phyloP scores from a whole-genome alignment of 2,113 vertebrate genomes.

The Hyla sarda region DNA sequence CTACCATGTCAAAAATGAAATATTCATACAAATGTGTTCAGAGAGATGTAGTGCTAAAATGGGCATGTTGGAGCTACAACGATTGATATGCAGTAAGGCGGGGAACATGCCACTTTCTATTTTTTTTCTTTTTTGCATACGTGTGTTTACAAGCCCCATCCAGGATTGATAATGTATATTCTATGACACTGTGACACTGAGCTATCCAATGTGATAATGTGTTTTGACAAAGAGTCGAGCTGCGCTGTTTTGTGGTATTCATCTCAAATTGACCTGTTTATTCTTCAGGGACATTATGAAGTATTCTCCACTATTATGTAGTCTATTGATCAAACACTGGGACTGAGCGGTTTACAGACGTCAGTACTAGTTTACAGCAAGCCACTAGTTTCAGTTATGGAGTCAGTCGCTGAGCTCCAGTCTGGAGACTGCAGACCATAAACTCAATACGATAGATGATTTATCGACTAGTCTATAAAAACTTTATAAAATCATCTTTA shows the following conservation, averaged over 20 bases:
- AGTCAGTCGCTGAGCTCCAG: background rate
- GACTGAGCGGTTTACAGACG: background rate
- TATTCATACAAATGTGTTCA: constrained; percentile 17
- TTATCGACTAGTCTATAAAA: background rate
- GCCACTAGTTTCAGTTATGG: background rate
- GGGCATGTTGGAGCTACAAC: background rate
- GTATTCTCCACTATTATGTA: constrained; percentile 7
- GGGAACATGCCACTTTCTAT: no score
- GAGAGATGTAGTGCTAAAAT: background rate
- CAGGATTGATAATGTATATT: constrained; percentile 1
- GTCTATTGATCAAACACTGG: constrained; percentile 1
- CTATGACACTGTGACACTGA: background rate
- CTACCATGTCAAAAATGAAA: background rate
- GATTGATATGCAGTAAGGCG: background rate
- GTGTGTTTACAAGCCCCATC: background rate
- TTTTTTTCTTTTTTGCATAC: background rate
- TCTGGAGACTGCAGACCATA: background rate
- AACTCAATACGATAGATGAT: background rate
- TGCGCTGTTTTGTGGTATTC: constrained; percentile 3
- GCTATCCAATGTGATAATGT: constrained; percentile 16
- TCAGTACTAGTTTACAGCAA: background rate
- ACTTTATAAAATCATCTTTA: background rate
- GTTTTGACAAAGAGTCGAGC: background rate
- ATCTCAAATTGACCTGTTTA: constrained; percentile 21
- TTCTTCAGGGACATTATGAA: background rate